phyloP scores from a whole-genome alignment of 2,888 invertebrate genomes.

The Drosophila recens region DNA sequence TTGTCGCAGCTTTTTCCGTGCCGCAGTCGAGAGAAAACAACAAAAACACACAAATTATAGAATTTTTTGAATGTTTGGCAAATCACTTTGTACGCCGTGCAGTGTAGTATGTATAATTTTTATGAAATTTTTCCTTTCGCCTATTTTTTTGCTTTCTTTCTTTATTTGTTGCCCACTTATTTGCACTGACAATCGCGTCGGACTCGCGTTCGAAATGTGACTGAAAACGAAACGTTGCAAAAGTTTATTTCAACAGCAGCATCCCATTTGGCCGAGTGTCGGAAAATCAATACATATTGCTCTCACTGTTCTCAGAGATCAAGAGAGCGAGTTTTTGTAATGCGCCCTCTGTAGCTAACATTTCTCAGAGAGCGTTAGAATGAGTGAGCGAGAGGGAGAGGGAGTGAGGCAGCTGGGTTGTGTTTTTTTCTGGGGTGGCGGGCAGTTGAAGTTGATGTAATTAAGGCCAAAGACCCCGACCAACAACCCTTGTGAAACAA shows the following conservation, averaged over 20 bases:
- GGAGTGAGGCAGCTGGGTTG: constrained; percentile 28
- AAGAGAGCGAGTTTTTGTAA: constrained; percentile 19
- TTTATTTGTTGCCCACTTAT: constrained; percentile 20
- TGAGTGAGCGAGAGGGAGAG: constrained; percentile 13
- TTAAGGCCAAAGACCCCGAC: constrained; percentile 71
- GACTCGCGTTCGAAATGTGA: constrained; percentile 69
- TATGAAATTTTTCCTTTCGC: constrained; percentile 60
- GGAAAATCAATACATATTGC: constrained; percentile 63
- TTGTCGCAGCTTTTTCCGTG: constrained; percentile 50
- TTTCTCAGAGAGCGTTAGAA: neutral
- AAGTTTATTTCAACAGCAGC: constrained; percentile 72
- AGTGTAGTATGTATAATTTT: constrained; percentile 66
- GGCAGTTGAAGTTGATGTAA: constrained; percentile 59
- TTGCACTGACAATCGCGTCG: constrained; percentile 12
- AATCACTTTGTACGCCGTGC: constrained; percentile 50
- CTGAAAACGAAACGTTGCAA: constrained; percentile 59
- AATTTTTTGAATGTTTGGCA: constrained; percentile 69
- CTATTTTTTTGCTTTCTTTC: constrained; percentile 28
- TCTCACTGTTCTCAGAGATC: constrained; percentile 22
- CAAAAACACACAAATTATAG: constrained; percentile 27
- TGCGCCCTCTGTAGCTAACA: constrained; percentile 8
- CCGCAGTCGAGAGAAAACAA: constrained; percentile 40
- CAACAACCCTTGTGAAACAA: constrained; percentile 53
- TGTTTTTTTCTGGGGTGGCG: constrained; percentile 49
- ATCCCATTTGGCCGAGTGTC: constrained; percentile 58